Conservation (phyloP, 2,113 vertebrate species). For the Sinocyclocheilus anophthalmus region DNA sequence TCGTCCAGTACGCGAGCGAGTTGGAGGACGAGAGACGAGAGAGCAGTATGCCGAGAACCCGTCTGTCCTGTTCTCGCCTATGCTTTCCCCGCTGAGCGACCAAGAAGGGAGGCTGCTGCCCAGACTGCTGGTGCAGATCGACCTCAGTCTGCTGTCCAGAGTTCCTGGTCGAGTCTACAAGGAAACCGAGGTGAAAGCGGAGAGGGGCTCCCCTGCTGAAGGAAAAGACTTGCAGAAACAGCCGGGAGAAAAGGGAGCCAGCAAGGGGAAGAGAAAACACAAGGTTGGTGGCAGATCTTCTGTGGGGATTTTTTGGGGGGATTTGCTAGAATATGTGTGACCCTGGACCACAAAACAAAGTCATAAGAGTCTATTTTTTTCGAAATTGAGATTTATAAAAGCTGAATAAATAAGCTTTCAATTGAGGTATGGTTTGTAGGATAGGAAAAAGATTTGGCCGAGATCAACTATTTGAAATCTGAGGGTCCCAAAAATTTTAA, state of each 20-base stretch:
- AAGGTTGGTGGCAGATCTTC: constrained; percentile 75
- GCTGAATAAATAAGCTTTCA: too few relatives aligned
- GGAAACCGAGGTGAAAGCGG: constrained; percentile 85
- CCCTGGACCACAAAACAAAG: too few relatives aligned
- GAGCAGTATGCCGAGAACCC: constrained; percentile 89
- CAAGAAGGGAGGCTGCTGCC: constrained; percentile 86
- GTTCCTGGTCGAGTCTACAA: constrained; percentile 93
- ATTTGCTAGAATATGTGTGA: not conserved
- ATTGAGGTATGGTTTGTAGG: too few relatives aligned
- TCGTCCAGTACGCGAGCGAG: constrained; percentile 98
- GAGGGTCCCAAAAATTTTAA: too few relatives aligned
- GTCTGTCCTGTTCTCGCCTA: constrained; percentile 90
- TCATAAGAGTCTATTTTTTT: too few relatives aligned
- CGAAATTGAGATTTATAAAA: too few relatives aligned
- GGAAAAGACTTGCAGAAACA: constrained; percentile 86
- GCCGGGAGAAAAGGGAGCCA: constrained; percentile 82
- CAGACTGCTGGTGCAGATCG: constrained; percentile 92
- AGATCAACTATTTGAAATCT: too few relatives aligned
- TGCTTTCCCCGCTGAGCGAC: constrained; percentile 94
- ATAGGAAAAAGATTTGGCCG: too few relatives aligned
- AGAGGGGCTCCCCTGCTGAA: constrained; percentile 84
- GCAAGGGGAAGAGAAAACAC: constrained; percentile 93
- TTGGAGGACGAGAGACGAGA: too few relatives aligned
- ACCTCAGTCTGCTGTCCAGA: constrained; percentile 90
- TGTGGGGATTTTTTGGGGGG: not conserved